phyloP scores from a whole-genome alignment of 1,140 invertebrate species.

The Chionoecetes opilio region DNA sequence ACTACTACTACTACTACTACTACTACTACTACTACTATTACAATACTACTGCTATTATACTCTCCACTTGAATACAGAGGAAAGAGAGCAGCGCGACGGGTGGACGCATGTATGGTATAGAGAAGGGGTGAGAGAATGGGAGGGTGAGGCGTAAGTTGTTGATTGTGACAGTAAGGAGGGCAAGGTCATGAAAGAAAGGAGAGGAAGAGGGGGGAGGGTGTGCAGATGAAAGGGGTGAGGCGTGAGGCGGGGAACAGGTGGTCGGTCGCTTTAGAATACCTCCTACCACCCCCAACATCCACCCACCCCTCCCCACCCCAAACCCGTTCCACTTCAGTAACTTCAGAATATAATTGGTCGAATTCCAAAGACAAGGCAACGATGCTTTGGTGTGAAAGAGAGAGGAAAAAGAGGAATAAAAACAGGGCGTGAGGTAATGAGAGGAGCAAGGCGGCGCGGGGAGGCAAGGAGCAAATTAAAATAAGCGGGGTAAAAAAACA shows the following conservation, averaged over 20 bases:
- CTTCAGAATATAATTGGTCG: constrained; percentile 20
- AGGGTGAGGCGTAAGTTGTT: background rate
- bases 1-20: too few relatives aligned
- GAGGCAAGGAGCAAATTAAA: background rate
- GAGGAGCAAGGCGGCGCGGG: background rate
- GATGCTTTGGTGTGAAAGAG: background rate
- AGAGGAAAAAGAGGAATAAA: background rate
- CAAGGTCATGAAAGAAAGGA: background rate
- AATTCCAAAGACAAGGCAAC: background rate
- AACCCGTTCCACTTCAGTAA: background rate
- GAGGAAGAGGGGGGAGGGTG: background rate
- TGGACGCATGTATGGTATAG: background rate
- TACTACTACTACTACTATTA: too few relatives aligned
- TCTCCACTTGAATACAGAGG: too few relatives aligned
- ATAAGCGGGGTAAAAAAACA: too few relatives aligned
- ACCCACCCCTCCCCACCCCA: background rate
- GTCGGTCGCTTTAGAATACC: background rate
- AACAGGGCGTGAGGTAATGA: background rate
- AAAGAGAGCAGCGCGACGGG: background rate
- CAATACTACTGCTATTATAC: too few relatives aligned
- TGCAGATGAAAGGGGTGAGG: background rate
- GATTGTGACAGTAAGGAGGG: background rate
- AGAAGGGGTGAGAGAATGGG: constrained; percentile 33
- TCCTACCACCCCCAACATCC: background rate
- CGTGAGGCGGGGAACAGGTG: background rate